Base-by-base conservation (phyloP, 2,797 vertebrate genomes). In the Falco rusticolus region DNA sequence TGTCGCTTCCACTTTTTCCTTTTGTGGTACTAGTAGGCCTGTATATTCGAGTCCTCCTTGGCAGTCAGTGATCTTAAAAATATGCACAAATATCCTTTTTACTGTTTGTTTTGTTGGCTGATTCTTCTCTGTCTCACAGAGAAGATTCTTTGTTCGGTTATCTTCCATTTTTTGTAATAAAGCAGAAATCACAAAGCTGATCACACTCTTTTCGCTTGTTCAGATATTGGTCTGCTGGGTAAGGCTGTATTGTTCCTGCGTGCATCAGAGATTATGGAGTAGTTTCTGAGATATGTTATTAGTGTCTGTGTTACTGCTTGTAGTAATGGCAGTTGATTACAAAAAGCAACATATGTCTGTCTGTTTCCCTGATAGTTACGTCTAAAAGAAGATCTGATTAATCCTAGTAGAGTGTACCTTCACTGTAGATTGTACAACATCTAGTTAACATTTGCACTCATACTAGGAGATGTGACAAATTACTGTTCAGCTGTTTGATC, bases 321-420 rank as follows among this genome's bases (percentile, higher is more conserved):
- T 43, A 81, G 94, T 72, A 88, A 69, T 59, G 85, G 83, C 83
- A n/a, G 79, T 92, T 94, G 95, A 91, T 96, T 94, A 78, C 85
- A 87, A 48, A 84, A 68, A 75, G 87, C 61, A 93, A 64, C 85
- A 88, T 93, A 72, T 88, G 85, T 93, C 94, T 95, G 65, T 92
- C 34, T 75, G 82, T 87, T 93, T 89, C 82, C 69, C 80, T 82
- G 83, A 33, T 71, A 68, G 80, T 88, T 88, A 10, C 1, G 50
- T 91, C 85, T 87, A 22, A 66, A 82, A 94, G 92, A 74, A 95
- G 91, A 81, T 89, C 76, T 88, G 96, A 93, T 96, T 94, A 95
- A 95, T 95, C 93, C 94, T 94, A 59, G 50, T 80, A 20, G 75
- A 59, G 51, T 19, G 81, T 88, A 81, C 93, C 85, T 91, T 89